phyloP scores from a whole-genome alignment of 2,797 vertebrate species.

The Ctenopoma multispine region DNA sequence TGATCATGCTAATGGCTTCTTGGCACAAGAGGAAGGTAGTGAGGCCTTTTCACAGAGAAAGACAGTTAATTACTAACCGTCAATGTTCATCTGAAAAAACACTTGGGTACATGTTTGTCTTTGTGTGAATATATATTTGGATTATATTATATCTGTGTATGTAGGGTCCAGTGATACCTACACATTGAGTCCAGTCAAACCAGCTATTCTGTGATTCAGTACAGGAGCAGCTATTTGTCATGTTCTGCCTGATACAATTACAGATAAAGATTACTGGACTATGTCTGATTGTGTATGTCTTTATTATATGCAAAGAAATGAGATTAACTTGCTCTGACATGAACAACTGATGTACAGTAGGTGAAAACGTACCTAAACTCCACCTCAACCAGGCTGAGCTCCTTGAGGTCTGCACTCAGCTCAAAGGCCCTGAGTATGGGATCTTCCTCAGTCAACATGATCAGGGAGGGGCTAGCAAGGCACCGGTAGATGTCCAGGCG shows the following conservation, averaged over 20 bases:
- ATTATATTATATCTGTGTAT: constrained; percentile 2
- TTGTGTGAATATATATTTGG: constrained; percentile 6
- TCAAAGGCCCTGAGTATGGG: constrained; percentile 97
- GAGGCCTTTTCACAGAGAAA: constrained; percentile 33
- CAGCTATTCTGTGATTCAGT: constrained; percentile 22
- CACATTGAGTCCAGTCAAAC: constrained; percentile 59
- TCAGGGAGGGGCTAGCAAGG: constrained; percentile 95
- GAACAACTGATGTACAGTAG: neutral
- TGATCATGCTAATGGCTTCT: constrained; percentile 72
- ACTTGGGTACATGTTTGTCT: constrained; percentile 11
- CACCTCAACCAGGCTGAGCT: constrained; percentile 98
- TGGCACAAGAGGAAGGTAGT: constrained; percentile 56
- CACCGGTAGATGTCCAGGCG: constrained; percentile 98
- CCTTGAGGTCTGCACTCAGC: constrained; percentile 95
- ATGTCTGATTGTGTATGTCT: neutral
- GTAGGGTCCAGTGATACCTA: too few relatives aligned
- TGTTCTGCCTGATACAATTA: too few relatives aligned
- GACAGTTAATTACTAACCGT: constrained; percentile 40
- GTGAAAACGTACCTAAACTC: constrained; percentile 91
- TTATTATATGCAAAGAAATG: constrained; percentile 6
- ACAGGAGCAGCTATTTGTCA: constrained; percentile 44
- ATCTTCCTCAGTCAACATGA: constrained; percentile 98
- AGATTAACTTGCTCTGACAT: neutral
- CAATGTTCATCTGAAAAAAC: constrained; percentile 33
- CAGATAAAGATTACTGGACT: too few relatives aligned